Evolutionary conservation across 2,888 invertebrate genomes (phyloP), one percentile per base, ranked within the genome.

Genomic region (Drosophila sordidula): DNA sequence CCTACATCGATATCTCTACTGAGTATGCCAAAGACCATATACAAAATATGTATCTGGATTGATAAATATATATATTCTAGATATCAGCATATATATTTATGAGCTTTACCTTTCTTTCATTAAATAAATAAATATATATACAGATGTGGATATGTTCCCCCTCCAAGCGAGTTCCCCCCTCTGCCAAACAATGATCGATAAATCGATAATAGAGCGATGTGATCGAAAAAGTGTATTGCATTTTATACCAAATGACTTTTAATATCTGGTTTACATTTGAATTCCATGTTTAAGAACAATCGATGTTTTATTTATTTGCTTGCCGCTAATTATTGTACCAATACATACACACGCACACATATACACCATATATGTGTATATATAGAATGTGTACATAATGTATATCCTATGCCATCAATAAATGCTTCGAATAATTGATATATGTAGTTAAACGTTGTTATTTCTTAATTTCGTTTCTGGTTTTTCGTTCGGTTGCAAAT

Each of bases 371-470:
- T 63, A 34, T 38, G 69, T 50, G 39, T 52, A 14, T 58, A 59
- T 59, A 56, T 66, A 46, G 58, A 46, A 34, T 59, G 39, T 39
- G 65, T 73, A 44, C 63, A 59, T 58, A 46, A 34, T 59, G 39
- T 44, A 69, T 56, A 72, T 70, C 46, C 69, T 67, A 80, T 84
- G 71, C 57, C 70, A 66, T 71, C 66, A 83, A 83, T 90, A 91
- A 91, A 90, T 91, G 91, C 91, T 90, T 89, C 74, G 80, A 87
- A 85, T 91, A 91, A 90, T 91, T 91, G 91, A 90, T 90, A 88
- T 88, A 80, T 76, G 89, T 90, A 89, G 82, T 80, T 82, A 79
- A 73, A 62, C 66, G 66, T 75, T 81, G 65, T 65, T 63, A 62
- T 59, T 55, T 47, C 44, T 36, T 38, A 6, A 25, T 14, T 22